phyloP scores from a whole-genome alignment of 1,140 invertebrate genomes.

The Pachyrhynchus sulphureomaculatus region DNA sequence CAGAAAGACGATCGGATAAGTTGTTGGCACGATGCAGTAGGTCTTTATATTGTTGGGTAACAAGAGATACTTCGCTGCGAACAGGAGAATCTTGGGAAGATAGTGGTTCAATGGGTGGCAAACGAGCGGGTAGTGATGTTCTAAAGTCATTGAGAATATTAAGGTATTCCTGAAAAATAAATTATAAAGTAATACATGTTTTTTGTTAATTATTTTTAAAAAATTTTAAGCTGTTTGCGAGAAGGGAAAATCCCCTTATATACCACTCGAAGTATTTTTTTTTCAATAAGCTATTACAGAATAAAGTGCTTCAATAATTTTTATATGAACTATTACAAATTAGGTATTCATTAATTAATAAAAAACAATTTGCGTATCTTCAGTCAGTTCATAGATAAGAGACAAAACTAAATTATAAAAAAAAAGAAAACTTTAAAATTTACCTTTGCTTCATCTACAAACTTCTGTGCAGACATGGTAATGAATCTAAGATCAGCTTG shows the following conservation, averaged over 20 bases:
- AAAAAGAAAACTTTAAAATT: no score
- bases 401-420: no score
- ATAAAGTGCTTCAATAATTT: no score
- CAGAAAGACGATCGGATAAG: slow-evolving; percentile 75
- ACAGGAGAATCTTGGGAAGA: slow-evolving; percentile 69
- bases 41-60: slow-evolving; percentile 73
- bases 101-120: slow-evolving; percentile 72
- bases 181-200: not conserved
- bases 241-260: no score
- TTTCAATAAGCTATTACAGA: no score
- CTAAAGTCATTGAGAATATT: slow-evolving; percentile 81
- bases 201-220: not conserved
- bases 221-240: not conserved
- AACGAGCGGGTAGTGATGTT: slow-evolving; percentile 74
- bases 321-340: no score
- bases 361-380: no score
- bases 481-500: slow-evolving; percentile 93
- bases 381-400: no score
- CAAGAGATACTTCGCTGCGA: slow-evolving; percentile 68
- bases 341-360: no score
- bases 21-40: slow-evolving; percentile 77
- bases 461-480: slow-evolving; percentile 93
- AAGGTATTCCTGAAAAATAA: slow-evolving; percentile 66
- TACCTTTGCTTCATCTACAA: slow-evolving; percentile 88
- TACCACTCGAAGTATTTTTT: no score